Evolutionary conservation across 2,888 invertebrate species (phyloP), one percentile per base, ranked within the genome.

Genomic region (Hemistola chrysoprasaria): DNA sequence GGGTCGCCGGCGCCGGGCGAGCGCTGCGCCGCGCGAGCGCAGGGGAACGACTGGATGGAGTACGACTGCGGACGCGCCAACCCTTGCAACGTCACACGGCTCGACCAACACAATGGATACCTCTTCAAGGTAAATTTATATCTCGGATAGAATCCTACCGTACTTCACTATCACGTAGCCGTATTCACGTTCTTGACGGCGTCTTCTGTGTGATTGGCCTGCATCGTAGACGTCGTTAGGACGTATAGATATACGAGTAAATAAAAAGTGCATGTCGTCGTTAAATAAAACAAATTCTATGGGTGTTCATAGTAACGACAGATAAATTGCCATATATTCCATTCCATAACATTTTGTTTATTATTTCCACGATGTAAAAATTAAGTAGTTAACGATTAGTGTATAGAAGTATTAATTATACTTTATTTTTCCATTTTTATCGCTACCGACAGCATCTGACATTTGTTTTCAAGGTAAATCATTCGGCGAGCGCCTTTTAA

Each of bases 101-200:
- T 97, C 34, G 95, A 96, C 36, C 97, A 97, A 62, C 95, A 97
- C 74, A 95, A 95, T 69, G 92, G 92, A 11, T 97, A 97, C 72
- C 91, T 93, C 0, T 96, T 97, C 81, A 96, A 95, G 91, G 96
- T 95, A 80, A 59, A 55, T 50, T 26, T n/a, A n/a, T n/a, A n/a
- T n/a, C n/a, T n/a, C n/a, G n/a, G n/a, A n/a, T n/a, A n/a, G n/a
- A n/a, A n/a, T n/a, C n/a, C n/a, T n/a, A n/a, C n/a, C n/a, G n/a
- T n/a, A n/a, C n/a, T n/a, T n/a, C n/a, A n/a, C n/a, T n/a, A n/a
- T n/a, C n/a, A n/a, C n/a, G n/a, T n/a, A 4, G 16, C 4, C 16
- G 16, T 16, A 16, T 16, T 16, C 16, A 16, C 2, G 4, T 16
- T 3, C 16, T 16, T 3, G 2, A 2, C 16, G 2, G 4, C 4